Percentiles rank a stretch among this genome's conserved stretches.
These are phyloP conservation scores for Edolisoma coerulescens DNA, from an alignment of 2,113 vertebrate genomes.

Conservation along the genomic window DNA sequence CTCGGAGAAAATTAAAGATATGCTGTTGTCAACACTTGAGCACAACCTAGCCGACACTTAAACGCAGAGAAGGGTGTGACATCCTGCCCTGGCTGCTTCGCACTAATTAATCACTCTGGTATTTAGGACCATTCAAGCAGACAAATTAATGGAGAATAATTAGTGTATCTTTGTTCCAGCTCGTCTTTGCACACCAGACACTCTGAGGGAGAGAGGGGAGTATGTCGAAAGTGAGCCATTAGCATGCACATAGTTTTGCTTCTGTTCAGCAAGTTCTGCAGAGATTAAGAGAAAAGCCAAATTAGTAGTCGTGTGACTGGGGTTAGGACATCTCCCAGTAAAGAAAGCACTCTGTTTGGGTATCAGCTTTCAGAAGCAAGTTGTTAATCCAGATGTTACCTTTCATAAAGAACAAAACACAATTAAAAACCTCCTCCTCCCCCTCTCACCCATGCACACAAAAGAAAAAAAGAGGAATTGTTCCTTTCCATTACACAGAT, in stretches of 20 bases:
- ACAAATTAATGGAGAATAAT: constrained; percentile 95
- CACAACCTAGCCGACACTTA: constrained; percentile 84
- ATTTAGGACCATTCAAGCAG: constrained; percentile 94
- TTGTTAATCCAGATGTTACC: constrained; percentile 70
- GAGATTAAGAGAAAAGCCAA: constrained; percentile 84
- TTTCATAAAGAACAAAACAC: constrained; percentile 67
- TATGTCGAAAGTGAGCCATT: constrained; percentile 84
- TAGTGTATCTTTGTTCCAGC: constrained; percentile 93
- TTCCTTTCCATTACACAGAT: background rate
- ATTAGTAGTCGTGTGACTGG: constrained; percentile 80
- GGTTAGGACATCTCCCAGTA: constrained; percentile 75
- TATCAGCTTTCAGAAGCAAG: constrained; percentile 74
- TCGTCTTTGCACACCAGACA: constrained; percentile 79
- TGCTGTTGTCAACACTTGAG: constrained; percentile 85
- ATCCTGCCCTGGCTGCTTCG: constrained; percentile 88
- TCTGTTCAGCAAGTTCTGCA: constrained; percentile 78
- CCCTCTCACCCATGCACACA: background rate
- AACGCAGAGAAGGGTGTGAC: constrained; percentile 86
- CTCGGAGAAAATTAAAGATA: constrained; percentile 82
- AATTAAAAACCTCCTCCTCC: constrained; percentile 57
- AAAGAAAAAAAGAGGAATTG: background rate
- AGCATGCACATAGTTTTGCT: constrained; percentile 85
- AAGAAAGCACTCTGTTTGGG: constrained; percentile 74
- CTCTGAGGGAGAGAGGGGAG: constrained; percentile 75
- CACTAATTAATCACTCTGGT: constrained; percentile 95